Evolutionary conservation across 1,140 invertebrate species (phyloP).

Genomic region (Formica selysi): DNA sequence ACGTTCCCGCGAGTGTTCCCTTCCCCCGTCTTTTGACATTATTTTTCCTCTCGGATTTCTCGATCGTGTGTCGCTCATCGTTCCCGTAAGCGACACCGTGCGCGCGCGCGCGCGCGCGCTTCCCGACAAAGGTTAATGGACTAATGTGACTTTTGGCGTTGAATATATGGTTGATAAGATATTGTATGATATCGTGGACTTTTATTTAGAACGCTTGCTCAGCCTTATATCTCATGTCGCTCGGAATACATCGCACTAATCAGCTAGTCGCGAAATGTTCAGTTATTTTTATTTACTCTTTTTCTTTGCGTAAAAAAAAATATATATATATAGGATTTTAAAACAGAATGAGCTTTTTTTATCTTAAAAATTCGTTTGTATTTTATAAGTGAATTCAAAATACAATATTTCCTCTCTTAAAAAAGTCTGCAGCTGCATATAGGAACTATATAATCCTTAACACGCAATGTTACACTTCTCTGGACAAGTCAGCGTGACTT

Average conservation of each 20-base stretch:
- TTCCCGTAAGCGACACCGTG: neutral
- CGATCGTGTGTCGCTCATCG: neutral
- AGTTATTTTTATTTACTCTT: slow-evolving; percentile 54
- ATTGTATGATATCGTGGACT: neutral
- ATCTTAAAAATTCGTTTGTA: neutral
- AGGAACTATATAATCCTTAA: neutral
- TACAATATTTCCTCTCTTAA: neutral
- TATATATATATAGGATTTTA: neutral
- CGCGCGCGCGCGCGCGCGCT: neutral
- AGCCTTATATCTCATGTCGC: neutral
- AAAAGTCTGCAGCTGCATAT: neutral
- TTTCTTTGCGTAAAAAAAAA: neutral
- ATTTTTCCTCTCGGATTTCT: slow-evolving; percentile 44
- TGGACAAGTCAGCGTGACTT: slow-evolving; percentile 34
- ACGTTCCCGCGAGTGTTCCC: neutral
- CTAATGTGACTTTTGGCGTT: slow-evolving; percentile 47
- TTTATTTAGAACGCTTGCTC: neutral
- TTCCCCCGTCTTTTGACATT: neutral
- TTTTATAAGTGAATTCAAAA: slow-evolving; percentile 35
- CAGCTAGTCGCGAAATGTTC: neutral
- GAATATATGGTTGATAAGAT: slow-evolving; percentile 53
- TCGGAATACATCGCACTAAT: slow-evolving; percentile 5
- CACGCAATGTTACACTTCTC: slow-evolving; percentile 23
- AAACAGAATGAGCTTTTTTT: neutral
- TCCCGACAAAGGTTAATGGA: slow-evolving; percentile 12